phyloP scores from a whole-genome alignment of 2,113 vertebrate species.

The Leptosomus discolor region DNA sequence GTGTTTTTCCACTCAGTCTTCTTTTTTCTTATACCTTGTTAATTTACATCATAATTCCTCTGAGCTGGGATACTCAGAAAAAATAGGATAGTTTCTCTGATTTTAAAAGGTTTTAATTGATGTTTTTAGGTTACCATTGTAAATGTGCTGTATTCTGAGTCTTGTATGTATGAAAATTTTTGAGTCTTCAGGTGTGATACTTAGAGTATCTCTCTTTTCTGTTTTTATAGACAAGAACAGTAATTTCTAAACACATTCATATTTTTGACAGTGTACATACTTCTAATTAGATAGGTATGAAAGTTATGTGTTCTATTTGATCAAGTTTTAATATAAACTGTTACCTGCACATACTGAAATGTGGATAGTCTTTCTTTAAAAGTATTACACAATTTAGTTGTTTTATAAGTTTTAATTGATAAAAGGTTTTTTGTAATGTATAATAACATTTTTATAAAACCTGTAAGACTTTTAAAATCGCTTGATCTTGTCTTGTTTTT shows the following conservation, averaged over 20 bases:
- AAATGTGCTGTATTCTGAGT: background rate
- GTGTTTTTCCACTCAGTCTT: background rate
- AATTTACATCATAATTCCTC: background rate
- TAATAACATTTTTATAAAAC: slow-evolving; percentile 66
- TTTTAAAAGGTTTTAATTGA: background rate
- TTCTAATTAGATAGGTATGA: background rate
- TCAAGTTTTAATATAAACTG: background rate
- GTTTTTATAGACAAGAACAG: slow-evolving; percentile 11
- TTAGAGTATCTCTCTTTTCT: background rate
- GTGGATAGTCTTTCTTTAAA: background rate
- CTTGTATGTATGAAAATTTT: background rate
- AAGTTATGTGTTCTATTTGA: background rate
- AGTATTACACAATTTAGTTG: slow-evolving; percentile 23
- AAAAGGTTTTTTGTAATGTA: slow-evolving; percentile 41
- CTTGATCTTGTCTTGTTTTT: background rate
- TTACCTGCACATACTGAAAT: background rate
- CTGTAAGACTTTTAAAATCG: slow-evolving; percentile 12
- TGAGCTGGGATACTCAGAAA: background rate
- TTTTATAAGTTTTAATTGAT: slow-evolving; percentile 45
- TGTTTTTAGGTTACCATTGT: background rate
- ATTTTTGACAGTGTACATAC: background rate
- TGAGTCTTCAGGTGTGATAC: background rate
- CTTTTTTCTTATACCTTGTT: background rate
- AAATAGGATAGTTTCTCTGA: background rate
- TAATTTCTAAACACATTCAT: background rate